Conservation (phyloP, 2,797 vertebrate species). For the Sebastes diploproa region DNA sequence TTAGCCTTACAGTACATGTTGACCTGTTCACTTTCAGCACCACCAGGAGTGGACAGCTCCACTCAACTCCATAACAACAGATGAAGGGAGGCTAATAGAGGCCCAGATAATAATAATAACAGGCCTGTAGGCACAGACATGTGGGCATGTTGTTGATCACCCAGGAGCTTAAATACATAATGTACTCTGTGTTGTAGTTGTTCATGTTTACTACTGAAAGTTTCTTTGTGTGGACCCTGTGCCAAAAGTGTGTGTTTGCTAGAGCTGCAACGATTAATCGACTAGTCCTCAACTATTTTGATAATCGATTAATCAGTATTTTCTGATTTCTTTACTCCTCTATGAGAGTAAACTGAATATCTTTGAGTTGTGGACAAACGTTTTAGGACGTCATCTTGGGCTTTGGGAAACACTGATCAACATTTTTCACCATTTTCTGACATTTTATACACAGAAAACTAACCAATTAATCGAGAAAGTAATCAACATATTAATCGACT, state of each 20-base stretch:
- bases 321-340: too few relatives aligned
- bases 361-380: too few relatives aligned
- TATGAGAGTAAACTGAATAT: too few relatives aligned
- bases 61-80: neutral
- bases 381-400: too few relatives aligned
- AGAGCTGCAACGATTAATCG: too few relatives aligned
- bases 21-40: conserved; percentile 64
- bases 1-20: neutral
- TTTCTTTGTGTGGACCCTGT: neutral
- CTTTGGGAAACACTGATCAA: too few relatives aligned
- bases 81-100: neutral
- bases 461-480: too few relatives aligned
- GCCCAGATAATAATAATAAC: conserved; percentile 20
- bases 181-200: neutral
- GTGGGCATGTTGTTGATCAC: conserved; percentile 4
- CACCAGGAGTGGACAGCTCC: conserved; percentile 61
- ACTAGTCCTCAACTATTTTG: too few relatives aligned
- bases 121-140: neutral
- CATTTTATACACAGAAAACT: too few relatives aligned
- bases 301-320: too few relatives aligned
- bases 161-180: neutral
- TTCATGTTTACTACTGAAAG: neutral
- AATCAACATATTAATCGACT: too few relatives aligned
- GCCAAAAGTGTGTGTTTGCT: neutral
- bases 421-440: too few relatives aligned